These are phyloP conservation scores for Lepidostoma basale DNA, from an alignment of 1,140 invertebrate species.

Conservation along the genomic window DNA sequence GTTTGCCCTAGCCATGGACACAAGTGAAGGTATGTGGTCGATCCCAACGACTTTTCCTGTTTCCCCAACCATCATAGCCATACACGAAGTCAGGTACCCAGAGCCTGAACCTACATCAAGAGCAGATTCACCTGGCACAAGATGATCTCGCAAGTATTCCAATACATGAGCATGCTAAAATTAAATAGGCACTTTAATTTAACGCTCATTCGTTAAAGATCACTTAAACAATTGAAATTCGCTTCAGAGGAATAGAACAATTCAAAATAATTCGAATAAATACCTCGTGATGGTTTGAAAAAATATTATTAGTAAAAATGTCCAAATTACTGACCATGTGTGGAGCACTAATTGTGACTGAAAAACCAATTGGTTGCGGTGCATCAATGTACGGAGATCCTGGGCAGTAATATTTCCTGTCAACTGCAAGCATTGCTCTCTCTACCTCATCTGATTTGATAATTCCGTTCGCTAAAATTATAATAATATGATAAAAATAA, in stretches of 20 bases:
- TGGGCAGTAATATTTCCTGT: slow-evolving; percentile 81
- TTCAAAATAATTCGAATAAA: too few relatives aligned
- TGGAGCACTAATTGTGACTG: slow-evolving; percentile 95
- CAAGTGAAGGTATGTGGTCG: slow-evolving; percentile 90
- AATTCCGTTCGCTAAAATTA: slow-evolving; percentile 79
- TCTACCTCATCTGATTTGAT: slow-evolving; percentile 81
- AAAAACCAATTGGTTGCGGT: slow-evolving; percentile 86
- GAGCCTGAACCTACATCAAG: slow-evolving; percentile 96
- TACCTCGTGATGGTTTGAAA: too few relatives aligned
- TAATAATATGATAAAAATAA: background rate
- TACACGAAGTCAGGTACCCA: slow-evolving; percentile 95
- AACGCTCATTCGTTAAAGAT: too few relatives aligned
- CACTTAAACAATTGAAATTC: too few relatives aligned
- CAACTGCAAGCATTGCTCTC: slow-evolving; percentile 83
- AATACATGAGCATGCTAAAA: slow-evolving; percentile 89
- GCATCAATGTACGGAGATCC: slow-evolving; percentile 86
- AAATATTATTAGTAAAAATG: background rate
- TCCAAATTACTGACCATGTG: slow-evolving; percentile 94
- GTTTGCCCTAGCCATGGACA: slow-evolving; percentile 76
- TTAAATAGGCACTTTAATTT: background rate
- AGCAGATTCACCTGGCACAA: slow-evolving; percentile 78
- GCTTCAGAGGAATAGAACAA: too few relatives aligned
- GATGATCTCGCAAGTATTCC: slow-evolving; percentile 84
- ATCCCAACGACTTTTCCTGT: slow-evolving; percentile 82
- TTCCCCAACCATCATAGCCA: slow-evolving; percentile 84